These are phyloP conservation scores for Psettodes erumei DNA, from an alignment of 2,113 vertebrate species.

Conservation along the genomic window DNA sequence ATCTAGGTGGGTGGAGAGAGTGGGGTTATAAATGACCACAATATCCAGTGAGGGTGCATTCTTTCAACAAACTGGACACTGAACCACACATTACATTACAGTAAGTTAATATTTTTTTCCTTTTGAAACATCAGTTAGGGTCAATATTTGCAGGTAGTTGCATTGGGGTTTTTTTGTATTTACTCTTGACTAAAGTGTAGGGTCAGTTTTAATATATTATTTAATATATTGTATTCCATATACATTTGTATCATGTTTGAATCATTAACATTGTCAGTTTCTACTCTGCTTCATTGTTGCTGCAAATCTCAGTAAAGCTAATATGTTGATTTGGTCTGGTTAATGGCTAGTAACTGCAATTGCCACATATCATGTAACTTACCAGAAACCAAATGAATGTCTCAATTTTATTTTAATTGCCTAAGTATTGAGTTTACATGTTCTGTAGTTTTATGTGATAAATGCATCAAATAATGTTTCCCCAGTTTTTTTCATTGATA, in stretches of 20 bases:
- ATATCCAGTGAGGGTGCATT: background rate
- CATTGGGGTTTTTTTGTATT: too few species aligned
- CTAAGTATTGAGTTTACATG: background rate
- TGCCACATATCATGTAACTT: too few species aligned
- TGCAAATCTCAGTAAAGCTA: too few species aligned
- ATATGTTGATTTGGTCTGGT: too few species aligned
- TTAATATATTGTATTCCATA: too few species aligned
- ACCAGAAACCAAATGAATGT: too few species aligned
- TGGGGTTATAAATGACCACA: slow-evolving; percentile 50
- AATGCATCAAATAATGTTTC: background rate
- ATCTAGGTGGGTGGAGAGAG: slow-evolving; percentile 37
- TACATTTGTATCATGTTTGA: background rate
- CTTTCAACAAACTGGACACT: slow-evolving; percentile 4
- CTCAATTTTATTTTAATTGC: too few species aligned
- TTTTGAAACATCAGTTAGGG: background rate
- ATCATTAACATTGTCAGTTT: background rate
- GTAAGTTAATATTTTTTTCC: slow-evolving; percentile 39
- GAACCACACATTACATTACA: background rate
- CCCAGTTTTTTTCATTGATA: background rate
- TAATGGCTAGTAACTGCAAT: too few species aligned
- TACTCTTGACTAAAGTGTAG: too few species aligned
- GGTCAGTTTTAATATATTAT: background rate
- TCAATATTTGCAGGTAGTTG: background rate
- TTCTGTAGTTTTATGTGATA: background rate
- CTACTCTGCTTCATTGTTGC: too few species aligned